A percentile compares a stretch with the other conserved stretches of the same genome.
Evolutionary conservation across 2,113 vertebrate genomes (phyloP).

Genomic region (Holacanthus passer): DNA sequence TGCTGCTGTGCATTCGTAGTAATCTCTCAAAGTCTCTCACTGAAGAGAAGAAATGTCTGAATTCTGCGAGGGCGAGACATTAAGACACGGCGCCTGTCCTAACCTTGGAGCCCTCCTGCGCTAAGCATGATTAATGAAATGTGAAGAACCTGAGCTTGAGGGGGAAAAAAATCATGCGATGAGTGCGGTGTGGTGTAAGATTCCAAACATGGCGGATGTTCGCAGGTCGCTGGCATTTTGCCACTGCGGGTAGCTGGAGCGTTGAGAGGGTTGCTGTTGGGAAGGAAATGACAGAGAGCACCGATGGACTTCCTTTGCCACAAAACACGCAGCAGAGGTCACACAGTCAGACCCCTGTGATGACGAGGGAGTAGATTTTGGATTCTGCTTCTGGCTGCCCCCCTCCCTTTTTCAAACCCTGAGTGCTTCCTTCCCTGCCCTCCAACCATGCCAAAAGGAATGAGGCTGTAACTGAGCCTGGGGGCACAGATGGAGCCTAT

Average conservation of each 20-base stretch:
- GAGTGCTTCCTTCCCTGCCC: conserved; percentile 69
- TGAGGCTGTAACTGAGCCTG: conserved; percentile 84
- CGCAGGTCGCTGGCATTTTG: conserved; percentile 39
- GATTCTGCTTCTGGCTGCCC: conserved; percentile 39
- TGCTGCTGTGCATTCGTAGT: conserved; percentile 8
- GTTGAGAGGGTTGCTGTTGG: background rate
- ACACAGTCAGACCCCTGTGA: conserved; percentile 44
- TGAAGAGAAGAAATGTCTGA: background rate
- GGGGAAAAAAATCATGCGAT: conserved; percentile 36
- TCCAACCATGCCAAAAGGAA: conserved; percentile 79
- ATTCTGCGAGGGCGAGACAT: conserved; percentile 32
- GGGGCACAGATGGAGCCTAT: conserved; percentile 86
- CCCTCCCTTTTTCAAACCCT: conserved; percentile 30
- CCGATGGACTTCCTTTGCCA: conserved; percentile 39
- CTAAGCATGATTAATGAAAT: conserved; percentile 69
- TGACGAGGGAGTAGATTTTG: conserved; percentile 61
- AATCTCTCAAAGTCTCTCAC: conserved; percentile 25
- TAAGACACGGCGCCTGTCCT: conserved; percentile 18
- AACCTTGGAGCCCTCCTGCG: background rate
- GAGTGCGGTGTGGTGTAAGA: conserved; percentile 54
- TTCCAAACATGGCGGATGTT: conserved; percentile 54
- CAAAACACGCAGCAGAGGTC: conserved; percentile 52
- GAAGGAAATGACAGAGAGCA: conserved; percentile 33
- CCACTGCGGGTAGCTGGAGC: background rate
- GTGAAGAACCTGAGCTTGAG: conserved; percentile 59